Evolutionary conservation across 2,888 invertebrate genomes (phyloP).

Genomic region (Catocala fraxini): DNA sequence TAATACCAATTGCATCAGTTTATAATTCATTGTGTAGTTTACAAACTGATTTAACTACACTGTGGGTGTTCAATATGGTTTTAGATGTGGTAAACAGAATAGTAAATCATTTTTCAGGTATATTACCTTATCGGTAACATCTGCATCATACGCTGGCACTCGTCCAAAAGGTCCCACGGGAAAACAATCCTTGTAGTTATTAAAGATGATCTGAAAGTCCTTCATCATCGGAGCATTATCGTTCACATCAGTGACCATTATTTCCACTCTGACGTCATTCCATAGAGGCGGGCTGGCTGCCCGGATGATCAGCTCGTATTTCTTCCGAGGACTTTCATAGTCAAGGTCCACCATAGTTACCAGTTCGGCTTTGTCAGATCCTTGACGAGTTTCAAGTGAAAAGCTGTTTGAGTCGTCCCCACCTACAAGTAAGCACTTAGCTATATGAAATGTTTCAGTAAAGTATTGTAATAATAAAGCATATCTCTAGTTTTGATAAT

Average conservation of each 20-base stretch:
- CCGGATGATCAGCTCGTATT: conserved; percentile 95
- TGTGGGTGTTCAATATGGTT: too few species aligned
- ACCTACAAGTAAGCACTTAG: conserved; percentile 64
- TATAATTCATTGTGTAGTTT: too few species aligned
- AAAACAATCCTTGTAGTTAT: conserved; percentile 97
- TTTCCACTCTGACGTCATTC: conserved; percentile 95
- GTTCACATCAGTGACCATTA: conserved; percentile 97
- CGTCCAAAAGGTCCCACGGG: conserved; percentile 96
- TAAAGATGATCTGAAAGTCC: conserved; percentile 97
- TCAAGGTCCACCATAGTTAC: conserved; percentile 97
- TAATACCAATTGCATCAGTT: too few species aligned
- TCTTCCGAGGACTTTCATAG: conserved; percentile 97
- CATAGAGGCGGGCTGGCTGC: conserved; percentile 97
- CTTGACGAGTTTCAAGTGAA: conserved; percentile 93
- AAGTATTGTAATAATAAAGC: too few species aligned
- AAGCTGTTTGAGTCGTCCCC: conserved; percentile 97
- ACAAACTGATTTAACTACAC: too few species aligned
- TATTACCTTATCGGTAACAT: conserved; percentile 93
- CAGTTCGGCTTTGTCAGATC: conserved; percentile 95
- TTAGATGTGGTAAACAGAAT: too few species aligned
- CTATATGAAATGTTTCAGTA: too few species aligned
- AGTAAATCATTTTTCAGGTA: background rate
- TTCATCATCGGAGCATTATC: conserved; percentile 97
- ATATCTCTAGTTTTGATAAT: too few species aligned
- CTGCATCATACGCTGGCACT: conserved; percentile 98